Base-by-base conservation (phyloP, 37 sponge, comb jelly and placozoan genomes). In the Oscarella lobularis region DNA sequence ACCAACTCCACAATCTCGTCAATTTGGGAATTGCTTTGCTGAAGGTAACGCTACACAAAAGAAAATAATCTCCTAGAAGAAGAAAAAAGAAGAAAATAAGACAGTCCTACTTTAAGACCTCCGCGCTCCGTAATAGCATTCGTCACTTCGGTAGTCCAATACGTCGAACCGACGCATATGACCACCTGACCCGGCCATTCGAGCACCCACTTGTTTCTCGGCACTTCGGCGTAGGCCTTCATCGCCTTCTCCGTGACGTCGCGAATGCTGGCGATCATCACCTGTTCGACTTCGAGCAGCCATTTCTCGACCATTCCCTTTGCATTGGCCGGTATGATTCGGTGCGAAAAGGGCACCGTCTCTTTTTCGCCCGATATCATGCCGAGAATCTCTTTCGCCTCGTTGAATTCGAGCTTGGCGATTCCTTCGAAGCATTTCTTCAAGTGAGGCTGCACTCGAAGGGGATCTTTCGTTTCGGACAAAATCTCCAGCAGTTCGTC, bases 271-370 rank as follows among this genome's bases (percentile, higher is more conserved):
- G 74, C 41, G 31, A 87, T 96, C 98, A 96, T 96, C 20, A 75
- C 80, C 38, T 87, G 65, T 38, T 94, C 90, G 1, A 95, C 96
- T 66, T 89, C 81, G 20, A 96, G 85, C 66, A 96, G 84, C 98
- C 98, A 96, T 36, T 96, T 96, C 90, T 96, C 98, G 38, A 96
- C 98, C 98, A 96, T 96, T 38, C 98, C 98, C 89, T 91, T 95
- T 38, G 98, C 93, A 54, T 92, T 85, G 69, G 90, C 98, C 33
- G 98, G 98, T 6, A 92, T 69, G 74, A 96, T 87, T 34, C 72
- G 83, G 4, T 75, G 76, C 34, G 90, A 84, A 80, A 92, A 92
- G 2, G 93, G 90, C 1, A 96, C 98, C 38, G 60, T 78, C 73
- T 96, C 98, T 33, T 84, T 87, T 83, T 97, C 98, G 41, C 89